A percentile compares a stretch with the other conserved stretches of the same genome.
phyloP scores from a whole-genome alignment of 2,113 vertebrate species.

The Istiophorus platypterus region DNA sequence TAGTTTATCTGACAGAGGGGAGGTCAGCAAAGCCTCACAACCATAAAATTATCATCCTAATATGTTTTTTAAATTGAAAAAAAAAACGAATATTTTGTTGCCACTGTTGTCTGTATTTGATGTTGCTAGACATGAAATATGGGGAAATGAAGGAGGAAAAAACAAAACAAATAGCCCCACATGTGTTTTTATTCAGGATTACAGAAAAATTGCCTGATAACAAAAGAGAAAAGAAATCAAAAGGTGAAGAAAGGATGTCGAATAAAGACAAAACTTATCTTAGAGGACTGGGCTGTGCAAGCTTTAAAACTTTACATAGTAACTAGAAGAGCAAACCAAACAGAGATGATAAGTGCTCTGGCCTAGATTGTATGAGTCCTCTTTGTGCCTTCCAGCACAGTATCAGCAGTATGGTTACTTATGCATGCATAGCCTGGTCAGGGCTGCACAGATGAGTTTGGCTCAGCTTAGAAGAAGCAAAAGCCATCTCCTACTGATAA shows the following conservation, averaged over 20 bases:
- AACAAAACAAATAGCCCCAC: neutral
- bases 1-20: no score
- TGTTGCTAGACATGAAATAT: neutral
- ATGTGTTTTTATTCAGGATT: neutral
- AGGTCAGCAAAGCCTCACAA: no score
- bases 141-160: neutral
- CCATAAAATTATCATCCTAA: neutral
- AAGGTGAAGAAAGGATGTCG: neutral
- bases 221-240: neutral
- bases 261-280: conserved; percentile 3
- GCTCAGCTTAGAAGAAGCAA: conserved; percentile 63
- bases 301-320: conserved; percentile 24
- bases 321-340: conserved; percentile 42
- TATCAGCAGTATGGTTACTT: conserved; percentile 62
- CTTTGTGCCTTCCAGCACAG: conserved; percentile 61
- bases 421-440: conserved; percentile 67
- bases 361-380: conserved; percentile 47
- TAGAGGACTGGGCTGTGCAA: neutral
- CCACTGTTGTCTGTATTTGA: no score
- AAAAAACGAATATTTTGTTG: no score
- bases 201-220: no score
- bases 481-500: conserved; percentile 69
- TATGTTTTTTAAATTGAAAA: no score
- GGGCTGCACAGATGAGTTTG: conserved; percentile 54
- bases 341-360: conserved; percentile 37